Evolutionary conservation across 2,888 invertebrate genomes (phyloP).

Genomic region (Phortica okadai): DNA sequence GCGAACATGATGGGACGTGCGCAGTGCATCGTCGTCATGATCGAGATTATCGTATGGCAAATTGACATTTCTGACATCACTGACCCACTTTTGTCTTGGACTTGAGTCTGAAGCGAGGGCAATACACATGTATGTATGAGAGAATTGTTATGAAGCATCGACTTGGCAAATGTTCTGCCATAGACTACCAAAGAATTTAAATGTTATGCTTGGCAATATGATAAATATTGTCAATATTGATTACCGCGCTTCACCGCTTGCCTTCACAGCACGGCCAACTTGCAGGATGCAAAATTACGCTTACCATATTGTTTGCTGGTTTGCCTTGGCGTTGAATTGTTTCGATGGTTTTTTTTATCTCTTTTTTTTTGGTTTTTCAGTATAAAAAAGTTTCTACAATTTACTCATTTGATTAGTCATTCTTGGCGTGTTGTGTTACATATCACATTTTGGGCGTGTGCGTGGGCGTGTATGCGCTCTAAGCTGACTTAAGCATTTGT

Average conservation of each 20-base stretch:
- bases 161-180: slow-evolving; percentile 56
- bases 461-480: slow-evolving; percentile 36
- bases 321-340: no score
- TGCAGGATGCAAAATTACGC: no score
- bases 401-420: neutral
- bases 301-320: no score
- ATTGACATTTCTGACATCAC: slow-evolving; percentile 57
- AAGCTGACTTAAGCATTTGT: slow-evolving; percentile 24
- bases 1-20: no score
- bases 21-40: neutral
- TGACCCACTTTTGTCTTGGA: slow-evolving; percentile 58
- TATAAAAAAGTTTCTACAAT: neutral
- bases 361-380: neutral
- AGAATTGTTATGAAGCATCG: slow-evolving; percentile 34
- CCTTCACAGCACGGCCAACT: no score
- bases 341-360: no score
- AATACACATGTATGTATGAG: neutral
- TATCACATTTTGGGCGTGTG: slow-evolving; percentile 49
- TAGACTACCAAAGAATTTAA: slow-evolving; percentile 60
- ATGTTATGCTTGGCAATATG: neutral
- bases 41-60: slow-evolving; percentile 29
- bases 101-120: slow-evolving; percentile 7
- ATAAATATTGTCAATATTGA: no score
- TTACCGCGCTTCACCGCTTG: no score
- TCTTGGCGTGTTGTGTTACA: slow-evolving; percentile 41